Base-by-base conservation (phyloP, 2,797 vertebrate species). In the Amniataba percoides region DNA sequence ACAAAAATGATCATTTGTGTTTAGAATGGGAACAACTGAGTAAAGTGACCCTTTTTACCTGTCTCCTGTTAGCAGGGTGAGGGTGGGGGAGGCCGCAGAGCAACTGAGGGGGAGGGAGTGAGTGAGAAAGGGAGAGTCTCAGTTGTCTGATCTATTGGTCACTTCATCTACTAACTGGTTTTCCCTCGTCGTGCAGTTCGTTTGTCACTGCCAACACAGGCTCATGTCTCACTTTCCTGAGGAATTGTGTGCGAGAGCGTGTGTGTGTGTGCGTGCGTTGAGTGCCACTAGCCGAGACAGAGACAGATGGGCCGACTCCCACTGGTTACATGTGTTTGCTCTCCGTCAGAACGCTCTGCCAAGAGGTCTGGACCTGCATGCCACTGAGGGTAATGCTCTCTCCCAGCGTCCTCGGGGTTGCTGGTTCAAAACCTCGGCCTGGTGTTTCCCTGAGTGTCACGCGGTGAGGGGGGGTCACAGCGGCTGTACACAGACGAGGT, bases 301-400 rank as follows among this genome's bases (percentile, higher is more conserved):
- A 93, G 89, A 92, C 90, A 92, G 91, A 93, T 92, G 92, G 89
- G 82, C 78, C 10, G 48, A 88, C 81, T 90, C 92, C 86, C 90
- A 83, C 77, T 51, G 86, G 86, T 88, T 80, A 88, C 92, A 86
- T 76, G 78, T 89, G 88, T 90, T 89, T 90, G 86, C 86, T 86
- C 80, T 86, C 80, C 62, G 25, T 90, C 85, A 81, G 80, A 85
- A 76, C 3, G 7, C 80, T 80, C 76, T 71, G 92, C 90, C 90
- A 86, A 70, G 69, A 90, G 89, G 83, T 91, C 77, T 36, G 82
- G 80, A 87, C 89, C 78, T n/a, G 68, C 53, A 48, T 16, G 64
- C 52, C 86, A 68, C 74, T 0, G 39, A 78, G 71, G 76, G 71
- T 60, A 71, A 74, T 19, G 48, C 63, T 64, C 65, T 31, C 61